Conservation (phyloP, 2,113 vertebrate genomes). For the Tenebrosternarchus preto region DNA sequence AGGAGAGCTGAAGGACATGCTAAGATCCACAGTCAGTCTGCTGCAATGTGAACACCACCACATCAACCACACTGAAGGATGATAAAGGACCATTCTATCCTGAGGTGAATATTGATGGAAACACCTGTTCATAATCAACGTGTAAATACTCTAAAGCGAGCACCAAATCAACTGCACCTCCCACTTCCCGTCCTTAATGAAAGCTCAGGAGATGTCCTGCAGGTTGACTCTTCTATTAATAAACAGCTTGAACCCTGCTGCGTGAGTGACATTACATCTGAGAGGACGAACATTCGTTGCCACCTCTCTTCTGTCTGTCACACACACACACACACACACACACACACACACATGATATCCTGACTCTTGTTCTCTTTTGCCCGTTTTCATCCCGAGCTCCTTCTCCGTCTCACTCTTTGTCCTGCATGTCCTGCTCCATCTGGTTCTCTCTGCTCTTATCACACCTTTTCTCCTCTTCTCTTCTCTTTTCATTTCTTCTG, state of each 20-base stretch:
- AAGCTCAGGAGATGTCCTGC: constrained; percentile 39
- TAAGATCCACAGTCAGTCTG: background rate
- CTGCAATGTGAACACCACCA: background rate
- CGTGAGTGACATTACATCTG: constrained; percentile 62
- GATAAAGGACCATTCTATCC: background rate
- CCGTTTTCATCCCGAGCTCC: constrained; percentile 1
- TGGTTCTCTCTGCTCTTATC: constrained; percentile 9
- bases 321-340: background rate
- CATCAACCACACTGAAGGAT: background rate
- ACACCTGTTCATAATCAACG: constrained; percentile 30
- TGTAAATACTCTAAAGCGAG: background rate
- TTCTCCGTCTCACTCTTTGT: background rate
- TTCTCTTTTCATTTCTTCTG: background rate
- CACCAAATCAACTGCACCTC: background rate
- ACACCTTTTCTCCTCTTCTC: constrained; percentile 30
- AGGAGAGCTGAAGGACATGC: constrained; percentile 53
- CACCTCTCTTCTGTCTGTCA: constrained; percentile 8
- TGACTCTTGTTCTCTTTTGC: background rate
- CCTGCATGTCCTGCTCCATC: background rate
- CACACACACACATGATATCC: background rate
- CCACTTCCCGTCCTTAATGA: constrained; percentile 19
- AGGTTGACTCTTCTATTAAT: constrained; percentile 68
- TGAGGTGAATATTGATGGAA: background rate
- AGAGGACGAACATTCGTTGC: constrained; percentile 25
- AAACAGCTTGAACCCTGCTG: constrained; percentile 51